Conservation (phyloP, 2,888 invertebrate genomes). For the Philhelius pedissequus region DNA sequence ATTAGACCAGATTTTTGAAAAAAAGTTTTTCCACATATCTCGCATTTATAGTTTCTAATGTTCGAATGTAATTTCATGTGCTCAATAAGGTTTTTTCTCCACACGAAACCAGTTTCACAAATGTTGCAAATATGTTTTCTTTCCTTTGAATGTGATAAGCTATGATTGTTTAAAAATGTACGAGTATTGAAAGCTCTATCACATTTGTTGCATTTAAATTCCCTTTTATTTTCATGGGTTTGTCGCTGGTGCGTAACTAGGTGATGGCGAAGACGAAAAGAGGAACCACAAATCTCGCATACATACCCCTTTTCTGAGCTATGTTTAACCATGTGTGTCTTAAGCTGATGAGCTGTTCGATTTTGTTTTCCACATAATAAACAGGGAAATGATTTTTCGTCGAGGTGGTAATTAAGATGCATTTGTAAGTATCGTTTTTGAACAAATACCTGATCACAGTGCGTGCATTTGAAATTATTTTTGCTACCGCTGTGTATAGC, state of each 20-base stretch:
- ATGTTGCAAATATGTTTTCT: constrained; percentile 71
- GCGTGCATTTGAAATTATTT: not conserved
- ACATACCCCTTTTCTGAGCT: constrained; percentile 16
- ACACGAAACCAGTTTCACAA: constrained; percentile 72
- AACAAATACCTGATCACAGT: constrained; percentile 33
- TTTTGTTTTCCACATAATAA: constrained; percentile 33
- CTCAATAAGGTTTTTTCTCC: constrained; percentile 74
- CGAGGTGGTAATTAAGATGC: constrained; percentile 40
- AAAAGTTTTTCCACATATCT: constrained; percentile 73
- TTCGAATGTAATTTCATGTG: constrained; percentile 73
- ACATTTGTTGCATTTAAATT: constrained; percentile 71
- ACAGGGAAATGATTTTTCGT: constrained; percentile 17
- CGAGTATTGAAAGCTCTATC: constrained; percentile 73
- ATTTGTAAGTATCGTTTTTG: constrained; percentile 45
- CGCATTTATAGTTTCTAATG: constrained; percentile 71
- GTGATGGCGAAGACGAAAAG: constrained; percentile 43
- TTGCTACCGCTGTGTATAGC: constrained; percentile 4
- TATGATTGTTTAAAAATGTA: constrained; percentile 73
- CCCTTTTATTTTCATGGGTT: constrained; percentile 74
- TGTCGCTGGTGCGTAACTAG: constrained; percentile 34
- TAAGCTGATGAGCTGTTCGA: constrained; percentile 36
- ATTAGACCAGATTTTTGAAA: constrained; percentile 69
- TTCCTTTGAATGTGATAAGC: constrained; percentile 71
- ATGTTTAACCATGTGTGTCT: constrained; percentile 49
- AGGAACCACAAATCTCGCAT: constrained; percentile 45